These are phyloP conservation scores for Hymenopus coronatus DNA, from an alignment of 2,888 invertebrate genomes.

Conservation along the genomic window DNA sequence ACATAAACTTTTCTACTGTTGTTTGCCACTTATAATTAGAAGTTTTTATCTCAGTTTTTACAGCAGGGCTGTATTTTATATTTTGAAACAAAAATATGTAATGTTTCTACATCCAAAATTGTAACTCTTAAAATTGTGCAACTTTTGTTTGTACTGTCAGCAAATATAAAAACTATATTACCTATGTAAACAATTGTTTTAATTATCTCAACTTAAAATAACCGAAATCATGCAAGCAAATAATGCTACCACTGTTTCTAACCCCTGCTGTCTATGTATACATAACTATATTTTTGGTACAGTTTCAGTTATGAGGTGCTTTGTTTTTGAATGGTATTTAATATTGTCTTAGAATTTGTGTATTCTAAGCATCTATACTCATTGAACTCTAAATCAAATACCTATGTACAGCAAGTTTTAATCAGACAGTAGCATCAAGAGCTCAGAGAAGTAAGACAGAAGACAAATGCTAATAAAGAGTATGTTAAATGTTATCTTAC, in stretches of 20 bases:
- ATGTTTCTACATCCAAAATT: background rate
- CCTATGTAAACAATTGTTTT: background rate
- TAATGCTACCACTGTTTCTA: background rate
- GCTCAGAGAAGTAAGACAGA: too few species aligned
- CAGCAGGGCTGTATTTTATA: background rate
- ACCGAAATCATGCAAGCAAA: background rate
- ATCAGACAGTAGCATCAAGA: too few species aligned
- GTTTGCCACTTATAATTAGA: background rate
- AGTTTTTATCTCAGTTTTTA: background rate
- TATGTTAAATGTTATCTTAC: too few species aligned
- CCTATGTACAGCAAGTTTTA: too few species aligned
- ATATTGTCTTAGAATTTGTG: background rate
- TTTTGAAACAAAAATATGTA: too few species aligned
- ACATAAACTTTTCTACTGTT: background rate
- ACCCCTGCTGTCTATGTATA: background rate
- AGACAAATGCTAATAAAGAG: too few species aligned
- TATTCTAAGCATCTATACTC: background rate
- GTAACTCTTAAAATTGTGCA: background rate
- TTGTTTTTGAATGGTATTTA: background rate
- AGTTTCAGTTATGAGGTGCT: background rate
- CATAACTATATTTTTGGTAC: background rate
- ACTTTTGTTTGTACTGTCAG: background rate
- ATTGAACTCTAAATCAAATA: too few species aligned
- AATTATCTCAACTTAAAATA: background rate
- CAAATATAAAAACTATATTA: background rate